Evolutionary conservation across 1,140 invertebrate genomes (phyloP).

Genomic region (Condylostylus longicornis): DNA sequence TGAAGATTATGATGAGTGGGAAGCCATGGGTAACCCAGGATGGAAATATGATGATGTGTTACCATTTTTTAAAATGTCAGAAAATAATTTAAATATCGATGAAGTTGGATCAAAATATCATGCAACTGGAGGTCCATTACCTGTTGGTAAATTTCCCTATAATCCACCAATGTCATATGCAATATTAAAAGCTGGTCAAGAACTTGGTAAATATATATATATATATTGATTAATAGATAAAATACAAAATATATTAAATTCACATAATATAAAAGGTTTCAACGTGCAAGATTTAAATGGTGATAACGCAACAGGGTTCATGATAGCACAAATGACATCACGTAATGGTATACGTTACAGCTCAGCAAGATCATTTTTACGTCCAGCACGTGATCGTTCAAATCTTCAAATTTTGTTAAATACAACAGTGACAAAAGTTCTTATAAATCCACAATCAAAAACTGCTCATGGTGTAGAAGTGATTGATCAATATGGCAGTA

Average conservation of each 20-base stretch:
- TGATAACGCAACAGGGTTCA: constrained; percentile 58
- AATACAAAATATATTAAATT: neutral
- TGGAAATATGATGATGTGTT: constrained; percentile 84
- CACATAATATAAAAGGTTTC: constrained; percentile 44
- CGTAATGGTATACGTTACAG: constrained; percentile 75
- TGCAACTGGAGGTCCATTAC: constrained; percentile 57
- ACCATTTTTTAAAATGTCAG: constrained; percentile 75
- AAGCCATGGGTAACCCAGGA: constrained; percentile 63
- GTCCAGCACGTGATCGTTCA: constrained; percentile 52
- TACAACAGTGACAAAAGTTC: constrained; percentile 51
- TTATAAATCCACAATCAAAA: constrained; percentile 45
- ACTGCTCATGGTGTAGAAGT: constrained; percentile 40
- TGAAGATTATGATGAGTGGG: constrained; percentile 85
- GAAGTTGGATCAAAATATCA: constrained; percentile 62
- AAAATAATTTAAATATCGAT: constrained; percentile 64
- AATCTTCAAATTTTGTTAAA: constrained; percentile 67
- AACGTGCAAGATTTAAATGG: constrained; percentile 72
- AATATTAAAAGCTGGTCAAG: constrained; percentile 66
- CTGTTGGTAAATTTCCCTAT: constrained; percentile 70
- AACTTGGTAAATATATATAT: constrained; percentile 41
- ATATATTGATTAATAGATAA: neutral
- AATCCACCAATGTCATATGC: constrained; percentile 70
- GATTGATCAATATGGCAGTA: constrained; percentile 36
- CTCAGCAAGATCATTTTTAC: constrained; percentile 62
- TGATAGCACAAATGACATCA: constrained; percentile 74